Conservation (phyloP, 2,888 invertebrate species). For the Apamea anceps region DNA sequence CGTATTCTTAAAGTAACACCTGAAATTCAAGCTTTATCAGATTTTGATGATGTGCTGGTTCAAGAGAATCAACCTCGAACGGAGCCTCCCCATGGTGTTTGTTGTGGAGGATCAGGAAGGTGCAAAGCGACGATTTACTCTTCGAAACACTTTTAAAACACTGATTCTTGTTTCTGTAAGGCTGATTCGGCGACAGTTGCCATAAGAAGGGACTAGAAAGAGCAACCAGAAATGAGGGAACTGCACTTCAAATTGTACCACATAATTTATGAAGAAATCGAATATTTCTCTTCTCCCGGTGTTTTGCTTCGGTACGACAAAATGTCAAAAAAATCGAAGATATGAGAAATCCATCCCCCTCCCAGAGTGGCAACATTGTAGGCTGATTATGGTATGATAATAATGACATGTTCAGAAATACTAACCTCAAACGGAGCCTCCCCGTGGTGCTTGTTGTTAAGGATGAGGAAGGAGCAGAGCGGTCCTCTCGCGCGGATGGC, state of each 20-base stretch:
- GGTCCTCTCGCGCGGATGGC: slow-evolving; percentile 95
- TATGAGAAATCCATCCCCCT: not conserved
- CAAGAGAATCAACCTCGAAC: not conserved
- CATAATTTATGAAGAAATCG: not conserved
- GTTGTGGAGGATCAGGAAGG: not conserved
- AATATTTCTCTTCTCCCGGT: not conserved
- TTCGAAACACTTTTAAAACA: not conserved
- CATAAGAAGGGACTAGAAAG: not conserved
- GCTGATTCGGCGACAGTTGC: not conserved
- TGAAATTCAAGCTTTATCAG: not conserved
- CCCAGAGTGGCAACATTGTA: not conserved
- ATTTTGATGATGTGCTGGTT: not conserved
- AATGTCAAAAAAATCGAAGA: not conserved
- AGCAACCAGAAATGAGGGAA: not conserved
- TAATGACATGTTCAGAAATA: not conserved
- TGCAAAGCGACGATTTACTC: not conserved
- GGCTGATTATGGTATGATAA: not conserved
- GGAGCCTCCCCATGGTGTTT: not conserved
- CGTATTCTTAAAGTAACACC: too few species aligned
- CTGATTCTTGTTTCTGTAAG: not conserved
- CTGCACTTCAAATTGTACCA: not conserved
- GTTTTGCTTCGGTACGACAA: not conserved
- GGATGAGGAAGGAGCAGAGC: slow-evolving; percentile 96
- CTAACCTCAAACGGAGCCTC: slow-evolving; percentile 97
- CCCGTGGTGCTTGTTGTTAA: slow-evolving; percentile 97